These are phyloP conservation scores for Cynocephalus volans DNA, from an alignment of 2,113 vertebrate species.

Conservation along the genomic window DNA sequence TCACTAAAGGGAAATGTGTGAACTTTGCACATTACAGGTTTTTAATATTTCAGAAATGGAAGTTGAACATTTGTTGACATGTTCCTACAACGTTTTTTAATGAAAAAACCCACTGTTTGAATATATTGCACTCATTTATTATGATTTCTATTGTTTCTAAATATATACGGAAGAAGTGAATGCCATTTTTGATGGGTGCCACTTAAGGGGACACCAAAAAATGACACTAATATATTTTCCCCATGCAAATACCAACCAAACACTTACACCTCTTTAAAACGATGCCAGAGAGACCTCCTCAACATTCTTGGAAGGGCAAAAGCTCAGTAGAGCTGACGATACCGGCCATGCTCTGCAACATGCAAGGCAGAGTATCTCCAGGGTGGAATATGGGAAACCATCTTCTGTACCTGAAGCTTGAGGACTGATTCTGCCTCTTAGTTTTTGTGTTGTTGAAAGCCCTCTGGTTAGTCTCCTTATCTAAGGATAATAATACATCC, in stretches of 20 bases:
- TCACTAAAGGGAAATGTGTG: not conserved
- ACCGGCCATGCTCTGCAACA: rapidly evolving
- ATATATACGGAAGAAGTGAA: not conserved
- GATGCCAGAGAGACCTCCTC: not conserved
- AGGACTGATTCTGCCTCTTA: not conserved
- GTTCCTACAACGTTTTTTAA: not conserved
- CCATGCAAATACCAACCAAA: not conserved
- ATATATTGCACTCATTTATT: not conserved
- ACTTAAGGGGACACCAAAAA: not conserved
- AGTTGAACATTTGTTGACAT: not conserved
- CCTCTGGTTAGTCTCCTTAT: not conserved
- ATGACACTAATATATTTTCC: not conserved
- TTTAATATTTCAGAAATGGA: not conserved
- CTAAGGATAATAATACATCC: not conserved
- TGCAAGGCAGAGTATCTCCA: not conserved
- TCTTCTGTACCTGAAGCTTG: not conserved
- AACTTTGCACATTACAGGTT: not conserved
- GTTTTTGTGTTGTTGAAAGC: not conserved
- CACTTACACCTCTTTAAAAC: not conserved
- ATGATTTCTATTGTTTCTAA: not conserved
- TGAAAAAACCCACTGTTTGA: not conserved
- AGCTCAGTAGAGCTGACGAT: not conserved
- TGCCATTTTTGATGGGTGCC: not conserved
- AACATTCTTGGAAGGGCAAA: not conserved
- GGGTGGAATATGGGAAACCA: no score